Evolutionary conservation across 2,113 vertebrate genomes (phyloP).

Genomic region (Carollia perspicillata): DNA sequence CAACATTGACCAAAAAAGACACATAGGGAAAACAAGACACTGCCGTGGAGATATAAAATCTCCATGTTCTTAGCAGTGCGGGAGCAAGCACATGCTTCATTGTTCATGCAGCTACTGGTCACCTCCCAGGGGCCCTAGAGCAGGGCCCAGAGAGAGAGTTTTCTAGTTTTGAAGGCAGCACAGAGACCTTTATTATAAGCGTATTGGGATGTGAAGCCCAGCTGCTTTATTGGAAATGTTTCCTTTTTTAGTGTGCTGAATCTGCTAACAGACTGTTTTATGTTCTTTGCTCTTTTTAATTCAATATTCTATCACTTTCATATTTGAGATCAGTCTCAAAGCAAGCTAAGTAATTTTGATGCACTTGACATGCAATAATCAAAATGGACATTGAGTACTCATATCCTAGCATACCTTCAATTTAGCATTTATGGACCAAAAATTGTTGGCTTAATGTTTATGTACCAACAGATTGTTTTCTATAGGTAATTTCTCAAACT

Average conservation of each 20-base stretch:
- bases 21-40: neutral
- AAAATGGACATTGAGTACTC: neutral
- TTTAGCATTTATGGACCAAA: neutral
- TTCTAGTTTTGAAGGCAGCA: neutral
- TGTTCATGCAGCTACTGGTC: neutral
- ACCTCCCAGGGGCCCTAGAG: neutral
- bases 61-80: neutral
- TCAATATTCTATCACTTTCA: conserved; percentile 21
- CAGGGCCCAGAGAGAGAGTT: neutral
- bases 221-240: neutral
- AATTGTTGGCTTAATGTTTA: neutral
- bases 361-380: neutral
- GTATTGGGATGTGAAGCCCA: neutral
- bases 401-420: neutral
- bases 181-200: neutral
- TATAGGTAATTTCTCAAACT: neutral
- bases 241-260: neutral
- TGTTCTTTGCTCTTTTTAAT: conserved; percentile 8
- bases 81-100: neutral
- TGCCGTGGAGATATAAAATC: neutral
- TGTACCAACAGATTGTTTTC: neutral
- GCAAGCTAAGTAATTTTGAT: neutral
- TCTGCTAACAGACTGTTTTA: neutral
- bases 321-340: neutral
- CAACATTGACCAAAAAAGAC: neutral